Conservation (phyloP, 1,140 invertebrate species). For the Myzus persicae region DNA sequence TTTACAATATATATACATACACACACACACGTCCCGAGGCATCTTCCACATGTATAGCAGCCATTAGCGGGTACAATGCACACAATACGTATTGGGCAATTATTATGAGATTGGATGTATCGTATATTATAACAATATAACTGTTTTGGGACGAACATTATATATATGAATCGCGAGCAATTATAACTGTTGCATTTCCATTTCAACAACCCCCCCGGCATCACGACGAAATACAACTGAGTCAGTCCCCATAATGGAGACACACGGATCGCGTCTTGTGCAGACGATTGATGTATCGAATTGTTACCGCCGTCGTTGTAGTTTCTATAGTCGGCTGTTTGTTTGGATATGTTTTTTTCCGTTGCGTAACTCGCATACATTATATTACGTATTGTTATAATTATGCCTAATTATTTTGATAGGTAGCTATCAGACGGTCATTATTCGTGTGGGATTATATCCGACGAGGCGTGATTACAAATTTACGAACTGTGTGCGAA, state of each 20-base stretch:
- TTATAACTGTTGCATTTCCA: background rate
- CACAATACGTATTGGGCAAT: background rate
- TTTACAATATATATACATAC: background rate
- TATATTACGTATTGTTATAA: background rate
- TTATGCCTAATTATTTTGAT: background rate
- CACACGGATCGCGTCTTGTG: too few relatives aligned
- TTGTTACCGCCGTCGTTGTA: background rate
- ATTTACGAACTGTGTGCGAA: background rate
- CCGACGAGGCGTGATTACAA: background rate
- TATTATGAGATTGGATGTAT: background rate
- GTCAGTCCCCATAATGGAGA: background rate
- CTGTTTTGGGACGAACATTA: background rate
- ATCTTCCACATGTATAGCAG: background rate
- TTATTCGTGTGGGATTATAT: background rate
- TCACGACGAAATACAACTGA: background rate
- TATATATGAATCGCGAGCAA: conserved; percentile 8
- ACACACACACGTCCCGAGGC: background rate
- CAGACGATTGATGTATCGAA: background rate
- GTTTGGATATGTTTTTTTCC: background rate
- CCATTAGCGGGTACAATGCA: background rate
- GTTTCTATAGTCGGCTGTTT: background rate
- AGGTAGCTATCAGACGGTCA: background rate
- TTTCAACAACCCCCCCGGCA: background rate
- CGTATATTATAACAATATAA: background rate
- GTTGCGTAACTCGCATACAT: background rate